These are phyloP conservation scores for Catocala sponsa DNA, from an alignment of 2,888 invertebrate genomes.

Conservation along the genomic window DNA sequence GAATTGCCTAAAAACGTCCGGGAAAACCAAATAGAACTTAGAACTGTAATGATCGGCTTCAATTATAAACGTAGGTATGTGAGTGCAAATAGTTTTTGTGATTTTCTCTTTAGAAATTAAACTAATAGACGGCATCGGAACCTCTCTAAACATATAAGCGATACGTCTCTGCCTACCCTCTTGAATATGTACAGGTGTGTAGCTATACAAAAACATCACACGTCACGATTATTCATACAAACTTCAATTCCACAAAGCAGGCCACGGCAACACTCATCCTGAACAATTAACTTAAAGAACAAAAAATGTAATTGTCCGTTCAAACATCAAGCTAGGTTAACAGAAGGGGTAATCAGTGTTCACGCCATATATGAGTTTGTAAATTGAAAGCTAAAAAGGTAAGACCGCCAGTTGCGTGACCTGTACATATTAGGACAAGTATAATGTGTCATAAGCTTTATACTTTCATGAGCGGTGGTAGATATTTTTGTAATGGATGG, in stretches of 20 bases:
- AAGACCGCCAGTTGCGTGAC: slow-evolving; percentile 42
- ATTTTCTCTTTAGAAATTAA: no score
- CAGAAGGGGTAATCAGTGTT: slow-evolving; percentile 54
- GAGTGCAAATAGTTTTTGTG: no score
- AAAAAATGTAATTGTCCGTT: slow-evolving; percentile 49
- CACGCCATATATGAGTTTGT: slow-evolving; percentile 57
- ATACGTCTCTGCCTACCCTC: no score
- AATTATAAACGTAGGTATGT: no score
- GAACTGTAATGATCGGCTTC: no score
- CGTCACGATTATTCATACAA: slow-evolving; percentile 3
- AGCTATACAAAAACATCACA: background rate
- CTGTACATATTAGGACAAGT: slow-evolving; percentile 56
- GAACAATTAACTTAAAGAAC: slow-evolving; percentile 19
- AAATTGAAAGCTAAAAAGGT: slow-evolving; percentile 58
- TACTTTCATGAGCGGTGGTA: slow-evolving; percentile 44
- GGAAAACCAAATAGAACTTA: no score
- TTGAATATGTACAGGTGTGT: no score
- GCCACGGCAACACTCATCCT: slow-evolving; percentile 24
- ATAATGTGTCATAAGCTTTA: slow-evolving; percentile 49
- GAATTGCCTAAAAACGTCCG: no score
- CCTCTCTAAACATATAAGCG: no score
- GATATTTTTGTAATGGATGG: slow-evolving; percentile 30
- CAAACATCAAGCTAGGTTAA: slow-evolving; percentile 37
- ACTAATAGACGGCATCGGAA: no score
- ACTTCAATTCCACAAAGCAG: slow-evolving; percentile 19